Percentiles rank a stretch among this genome's conserved stretches.
Evolutionary conservation across 1,140 invertebrate species (phyloP).

Genomic region (Eumaeus atala): DNA sequence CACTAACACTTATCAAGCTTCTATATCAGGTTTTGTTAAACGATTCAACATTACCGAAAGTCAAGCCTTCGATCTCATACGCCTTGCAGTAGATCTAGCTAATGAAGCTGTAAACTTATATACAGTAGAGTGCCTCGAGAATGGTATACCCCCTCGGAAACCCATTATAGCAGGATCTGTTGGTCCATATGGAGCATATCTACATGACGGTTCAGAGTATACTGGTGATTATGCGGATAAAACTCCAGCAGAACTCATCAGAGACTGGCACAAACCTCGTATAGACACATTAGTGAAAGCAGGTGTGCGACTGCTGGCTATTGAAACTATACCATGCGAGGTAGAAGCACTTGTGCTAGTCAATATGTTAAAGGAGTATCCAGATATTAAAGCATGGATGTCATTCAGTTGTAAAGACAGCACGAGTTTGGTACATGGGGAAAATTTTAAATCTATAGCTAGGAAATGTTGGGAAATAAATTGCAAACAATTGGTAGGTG

Average conservation of each 20-base stretch:
- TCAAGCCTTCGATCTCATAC: slow-evolving; percentile 80
- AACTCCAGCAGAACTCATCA: slow-evolving; percentile 76
- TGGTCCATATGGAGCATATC: slow-evolving; percentile 90
- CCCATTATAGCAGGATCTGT: slow-evolving; percentile 86
- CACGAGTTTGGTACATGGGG: slow-evolving; percentile 75
- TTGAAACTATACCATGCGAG: slow-evolving; percentile 92
- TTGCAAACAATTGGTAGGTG: slow-evolving; percentile 77
- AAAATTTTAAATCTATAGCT: slow-evolving; percentile 76
- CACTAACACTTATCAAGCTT: slow-evolving; percentile 93
- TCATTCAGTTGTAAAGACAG: slow-evolving; percentile 84
- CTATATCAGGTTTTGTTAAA: slow-evolving; percentile 83
- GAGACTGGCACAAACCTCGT: slow-evolving; percentile 86
- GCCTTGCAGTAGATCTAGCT: slow-evolving; percentile 80
- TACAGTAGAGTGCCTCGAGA: slow-evolving; percentile 63
- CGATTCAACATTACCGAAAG: slow-evolving; percentile 78
- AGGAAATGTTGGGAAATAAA: slow-evolving; percentile 69
- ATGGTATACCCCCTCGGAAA: slow-evolving; percentile 24
- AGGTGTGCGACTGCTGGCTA: slow-evolving; percentile 86
- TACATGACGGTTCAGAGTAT: slow-evolving; percentile 93
- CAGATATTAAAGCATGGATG: slow-evolving; percentile 84
- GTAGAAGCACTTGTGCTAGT: slow-evolving; percentile 87
- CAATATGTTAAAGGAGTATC: slow-evolving; percentile 82
- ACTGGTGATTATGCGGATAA: slow-evolving; percentile 84
- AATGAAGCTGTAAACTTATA: slow-evolving; percentile 76
- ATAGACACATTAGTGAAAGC: slow-evolving; percentile 83